These are phyloP conservation scores for Thera britannica DNA, from an alignment of 2,888 invertebrate genomes.

Conservation along the genomic window DNA sequence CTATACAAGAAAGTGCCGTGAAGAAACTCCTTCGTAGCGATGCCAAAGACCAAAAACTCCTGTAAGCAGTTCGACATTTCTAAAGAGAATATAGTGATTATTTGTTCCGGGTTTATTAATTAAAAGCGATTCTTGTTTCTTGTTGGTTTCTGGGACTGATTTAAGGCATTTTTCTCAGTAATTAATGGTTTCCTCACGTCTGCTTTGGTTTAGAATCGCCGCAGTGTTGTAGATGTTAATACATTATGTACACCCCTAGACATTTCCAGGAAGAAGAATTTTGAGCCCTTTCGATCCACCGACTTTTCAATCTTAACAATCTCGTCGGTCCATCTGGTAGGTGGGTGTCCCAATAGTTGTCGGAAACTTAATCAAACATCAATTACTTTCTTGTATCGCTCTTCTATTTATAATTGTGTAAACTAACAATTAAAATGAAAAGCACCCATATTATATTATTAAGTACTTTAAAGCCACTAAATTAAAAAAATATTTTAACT, in stretches of 20 bases:
- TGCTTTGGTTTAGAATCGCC: background rate
- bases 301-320: no score
- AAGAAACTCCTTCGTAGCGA: background rate
- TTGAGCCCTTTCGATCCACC: no score
- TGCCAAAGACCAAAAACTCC: no score
- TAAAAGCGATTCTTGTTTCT: background rate
- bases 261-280: no score
- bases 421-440: slow-evolving; percentile 1
- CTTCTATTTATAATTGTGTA: background rate
- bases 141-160: background rate
- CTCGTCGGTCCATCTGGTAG: no score
- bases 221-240: no score
- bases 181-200: background rate
- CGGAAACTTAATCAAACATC: background rate
- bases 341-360: background rate
- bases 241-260: no score
- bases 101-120: background rate
- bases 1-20: background rate
- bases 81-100: background rate
- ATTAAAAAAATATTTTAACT: slow-evolving; percentile 1
- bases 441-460: slow-evolving; percentile 9
- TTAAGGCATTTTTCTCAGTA: background rate
- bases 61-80: no score
- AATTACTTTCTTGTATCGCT: background rate
- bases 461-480: background rate